Evolutionary conservation across 1,140 invertebrate genomes (phyloP), one percentile per base, ranked within the genome.

Genomic region (Mamestra configurata): DNA sequence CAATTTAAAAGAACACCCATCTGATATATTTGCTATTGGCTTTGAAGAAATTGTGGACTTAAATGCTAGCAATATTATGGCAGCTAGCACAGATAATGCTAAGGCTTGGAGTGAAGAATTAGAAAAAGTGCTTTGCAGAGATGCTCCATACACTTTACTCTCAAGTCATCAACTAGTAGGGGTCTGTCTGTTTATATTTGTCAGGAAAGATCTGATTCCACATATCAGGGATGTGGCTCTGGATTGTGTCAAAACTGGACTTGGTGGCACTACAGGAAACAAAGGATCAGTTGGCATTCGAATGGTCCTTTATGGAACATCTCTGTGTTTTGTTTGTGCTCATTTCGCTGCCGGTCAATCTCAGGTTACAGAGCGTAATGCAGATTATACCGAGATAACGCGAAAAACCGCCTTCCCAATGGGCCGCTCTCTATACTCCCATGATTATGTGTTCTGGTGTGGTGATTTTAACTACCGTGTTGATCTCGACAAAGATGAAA

Each of bases 21-120:
- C 97, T 40, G 99, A 99, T 95, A 98, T 99, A 75, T 99, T 97
- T 96, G 99, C 98, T 3, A 98, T 99, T 90, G 99, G 99, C 20
- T 99, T 99, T 95, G 98, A 99, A 95, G 99, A 99, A 96, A 99
- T 99, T 84, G 99, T 99, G 10, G 99, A 99, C 96, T 95, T 99
- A 59, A 99, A 99, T 96, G 99, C 99, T 4, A 98, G 98, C 77
- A 99, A 99, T 93, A 99, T 99, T 83, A 97, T 99, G 95, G 98
- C 98, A 82, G 98, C 98, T 11, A 99, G 98, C 94, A 98, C 98
- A 4, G 98, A 99, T 83, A 99, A 99, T 96, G 98, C 99, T 43
- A 98, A 98, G 95, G 97, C 98, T 61, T 99, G 99, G 99, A 98
- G 98, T 79, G 97, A 98, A 84, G 98, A 99, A 95, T 95, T 99